Conservation (phyloP, 1,140 invertebrate genomes). For the Zaprionus nigranus region DNA sequence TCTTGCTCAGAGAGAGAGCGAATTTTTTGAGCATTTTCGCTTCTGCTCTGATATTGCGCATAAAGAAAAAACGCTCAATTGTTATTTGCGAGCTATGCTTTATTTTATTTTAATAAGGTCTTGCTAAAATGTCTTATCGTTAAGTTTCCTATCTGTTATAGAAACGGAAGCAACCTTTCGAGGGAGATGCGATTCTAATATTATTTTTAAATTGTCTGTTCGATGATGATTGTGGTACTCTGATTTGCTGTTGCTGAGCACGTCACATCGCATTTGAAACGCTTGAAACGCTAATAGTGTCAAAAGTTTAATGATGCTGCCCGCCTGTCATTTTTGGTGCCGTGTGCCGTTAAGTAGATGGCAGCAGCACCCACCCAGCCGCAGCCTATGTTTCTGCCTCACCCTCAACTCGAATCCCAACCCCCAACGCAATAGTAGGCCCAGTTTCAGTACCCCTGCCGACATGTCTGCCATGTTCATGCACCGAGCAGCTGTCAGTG, state of each 20-base stretch:
- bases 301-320: conserved; percentile 80
- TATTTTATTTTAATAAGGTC: too few species aligned
- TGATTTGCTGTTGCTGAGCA: conserved; percentile 4
- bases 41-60: too few species aligned
- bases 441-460: not conserved
- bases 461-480: conserved; percentile 52
- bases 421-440: not conserved
- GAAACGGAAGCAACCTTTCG: too few species aligned
- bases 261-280: conserved; percentile 9
- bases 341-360: conserved; percentile 67
- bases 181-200: not conserved
- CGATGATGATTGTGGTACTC: conserved; percentile 20
- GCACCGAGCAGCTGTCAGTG: conserved; percentile 68
- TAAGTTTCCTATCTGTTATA: too few species aligned
- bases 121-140: too few species aligned
- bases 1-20: too few species aligned
- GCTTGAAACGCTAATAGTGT: conserved; percentile 77
- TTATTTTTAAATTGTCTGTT: conserved; percentile 68
- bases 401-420: not conserved
- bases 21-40: too few species aligned
- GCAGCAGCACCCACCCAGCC: conserved; percentile 6
- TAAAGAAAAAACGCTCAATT: too few species aligned
- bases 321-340: conserved; percentile 70
- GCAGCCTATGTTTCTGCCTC: not conserved
- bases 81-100: too few species aligned